Percentiles rank a stretch among this genome's conserved stretches.
Conservation (phyloP, 2,797 vertebrate genomes). For the Odontamblyopus rebecca region DNA sequence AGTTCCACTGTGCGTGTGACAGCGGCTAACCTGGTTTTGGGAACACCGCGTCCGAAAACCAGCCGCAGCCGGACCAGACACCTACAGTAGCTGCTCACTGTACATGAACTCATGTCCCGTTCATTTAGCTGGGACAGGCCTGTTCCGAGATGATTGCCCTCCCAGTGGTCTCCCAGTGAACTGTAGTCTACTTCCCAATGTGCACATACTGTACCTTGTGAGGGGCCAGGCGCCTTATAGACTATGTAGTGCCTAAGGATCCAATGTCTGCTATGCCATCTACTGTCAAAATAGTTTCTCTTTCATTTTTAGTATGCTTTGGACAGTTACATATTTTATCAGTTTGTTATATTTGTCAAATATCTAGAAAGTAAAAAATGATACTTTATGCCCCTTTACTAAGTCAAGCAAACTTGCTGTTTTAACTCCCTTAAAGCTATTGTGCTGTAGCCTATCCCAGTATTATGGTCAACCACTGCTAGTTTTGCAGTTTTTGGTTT, state of each 20-base stretch:
- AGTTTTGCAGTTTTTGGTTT: conserved; percentile 13
- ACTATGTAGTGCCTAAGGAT: conserved; percentile 17
- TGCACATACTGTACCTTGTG: conserved; percentile 40
- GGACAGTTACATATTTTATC: background rate
- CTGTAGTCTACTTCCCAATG: conserved; percentile 53
- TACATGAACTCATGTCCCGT: conserved; percentile 31
- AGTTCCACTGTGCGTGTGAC: conserved; percentile 99
- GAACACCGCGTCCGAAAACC: conserved; percentile 57
- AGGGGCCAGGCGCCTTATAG: conserved; percentile 29
- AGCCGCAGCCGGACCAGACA: conserved; percentile 38
- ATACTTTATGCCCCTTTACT: background rate
- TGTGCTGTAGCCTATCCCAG: no score
- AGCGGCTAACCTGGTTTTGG: conserved; percentile 99
- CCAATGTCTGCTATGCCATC: conserved; percentile 28
- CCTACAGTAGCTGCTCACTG: conserved; percentile 16
- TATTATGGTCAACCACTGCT: background rate
- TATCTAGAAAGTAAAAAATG: conserved; percentile 52
- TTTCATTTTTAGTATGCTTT: conserved; percentile 15
- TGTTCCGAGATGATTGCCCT: conserved; percentile 24
- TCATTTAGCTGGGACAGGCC: conserved; percentile 42
- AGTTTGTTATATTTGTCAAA: background rate
- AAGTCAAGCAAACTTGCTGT: no score
- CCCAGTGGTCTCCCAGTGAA: conserved; percentile 50
- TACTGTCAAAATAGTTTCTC: conserved; percentile 38
- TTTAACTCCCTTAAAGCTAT: no score